A percentile compares a stretch with the other conserved stretches of the same genome.
These are phyloP conservation scores for Drosophila pandora DNA, from an alignment of 1,140 invertebrate genomes.

Conservation along the genomic window DNA sequence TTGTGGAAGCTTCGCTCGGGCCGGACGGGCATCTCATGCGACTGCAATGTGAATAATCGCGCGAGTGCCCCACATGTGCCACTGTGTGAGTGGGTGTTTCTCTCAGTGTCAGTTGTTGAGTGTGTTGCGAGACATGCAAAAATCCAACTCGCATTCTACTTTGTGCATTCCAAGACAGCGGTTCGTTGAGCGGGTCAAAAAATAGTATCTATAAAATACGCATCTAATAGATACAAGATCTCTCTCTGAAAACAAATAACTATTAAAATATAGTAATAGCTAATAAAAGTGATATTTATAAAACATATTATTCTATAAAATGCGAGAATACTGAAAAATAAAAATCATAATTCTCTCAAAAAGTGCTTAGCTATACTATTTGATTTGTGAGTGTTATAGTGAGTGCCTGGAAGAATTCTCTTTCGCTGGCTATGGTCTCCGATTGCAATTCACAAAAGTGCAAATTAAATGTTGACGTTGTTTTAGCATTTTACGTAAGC, in stretches of 20 bases:
- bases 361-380: slow-evolving; percentile 4
- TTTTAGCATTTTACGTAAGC: slow-evolving; percentile 59
- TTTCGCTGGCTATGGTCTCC: slow-evolving; percentile 5
- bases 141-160: slow-evolving; percentile 50
- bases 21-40: slow-evolving; percentile 36
- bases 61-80: slow-evolving; percentile 16
- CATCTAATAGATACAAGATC: slow-evolving; percentile 4
- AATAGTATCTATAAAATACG: not conserved
- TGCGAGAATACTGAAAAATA: not conserved
- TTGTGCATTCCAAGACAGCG: slow-evolving; percentile 54
- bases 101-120: slow-evolving; percentile 13
- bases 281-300: not conserved
- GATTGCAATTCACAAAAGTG: slow-evolving; percentile 39
- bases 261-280: not conserved
- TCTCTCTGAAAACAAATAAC: slow-evolving; percentile 3
- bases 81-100: slow-evolving; percentile 30
- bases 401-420: slow-evolving; percentile 8
- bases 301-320: not conserved
- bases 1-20: slow-evolving; percentile 38
- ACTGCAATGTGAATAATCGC: slow-evolving; percentile 42
- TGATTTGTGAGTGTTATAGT: not conserved
- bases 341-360: not conserved
- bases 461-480: slow-evolving; percentile 39
- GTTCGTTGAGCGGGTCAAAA: slow-evolving; percentile 44
- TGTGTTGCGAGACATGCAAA: slow-evolving; percentile 26